Percentiles rank a stretch among this genome's conserved stretches.
Evolutionary conservation across 92 coral and sea anemone genomes (phyloP).

Genomic region (Epizoanthus rinbou): DNA sequence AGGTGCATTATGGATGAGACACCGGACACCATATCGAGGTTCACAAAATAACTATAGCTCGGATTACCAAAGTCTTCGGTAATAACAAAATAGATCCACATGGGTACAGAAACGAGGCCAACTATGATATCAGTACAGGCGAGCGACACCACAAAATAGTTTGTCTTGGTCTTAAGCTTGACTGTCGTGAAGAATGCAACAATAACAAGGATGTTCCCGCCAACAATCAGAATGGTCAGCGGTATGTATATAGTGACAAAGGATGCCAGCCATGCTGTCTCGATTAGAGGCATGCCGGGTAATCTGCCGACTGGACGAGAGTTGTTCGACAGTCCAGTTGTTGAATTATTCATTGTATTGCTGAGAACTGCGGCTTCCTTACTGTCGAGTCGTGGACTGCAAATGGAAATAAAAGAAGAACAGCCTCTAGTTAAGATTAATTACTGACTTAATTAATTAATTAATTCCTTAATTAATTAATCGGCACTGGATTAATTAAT

Average conservation of each 20-base stretch:
- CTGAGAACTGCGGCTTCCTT: not conserved
- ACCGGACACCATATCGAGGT: conserved; percentile 84
- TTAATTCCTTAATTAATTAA: too few relatives aligned
- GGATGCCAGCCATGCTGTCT: conserved; percentile 49
- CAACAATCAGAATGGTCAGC: conserved; percentile 41
- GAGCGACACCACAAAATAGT: conserved; percentile 84
- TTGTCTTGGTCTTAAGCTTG: conserved; percentile 85
- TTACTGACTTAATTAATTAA: too few relatives aligned
- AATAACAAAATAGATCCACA: conserved; percentile 75
- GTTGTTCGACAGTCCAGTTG: not conserved
- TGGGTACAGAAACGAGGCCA: conserved; percentile 80
- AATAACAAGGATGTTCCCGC: conserved; percentile 73
- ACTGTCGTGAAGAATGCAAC: conserved; percentile 71
- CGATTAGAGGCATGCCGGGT: not conserved
- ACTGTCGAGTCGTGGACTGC: not conserved
- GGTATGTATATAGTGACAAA: conserved; percentile 53
- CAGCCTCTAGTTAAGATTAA: too few relatives aligned
- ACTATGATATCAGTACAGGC: conserved; percentile 86
- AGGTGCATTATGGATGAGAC: conserved; percentile 88
- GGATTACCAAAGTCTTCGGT: conserved; percentile 55
- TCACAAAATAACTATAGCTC: conserved; percentile 46
- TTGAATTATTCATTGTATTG: not conserved
- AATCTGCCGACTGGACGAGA: not conserved
- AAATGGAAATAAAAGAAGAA: not conserved
- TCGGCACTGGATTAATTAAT: too few relatives aligned